Evolutionary conservation across 2,888 invertebrate genomes (phyloP), one percentile per base, ranked within the genome.

Genomic region (Macrostomum cliftonense): DNA sequence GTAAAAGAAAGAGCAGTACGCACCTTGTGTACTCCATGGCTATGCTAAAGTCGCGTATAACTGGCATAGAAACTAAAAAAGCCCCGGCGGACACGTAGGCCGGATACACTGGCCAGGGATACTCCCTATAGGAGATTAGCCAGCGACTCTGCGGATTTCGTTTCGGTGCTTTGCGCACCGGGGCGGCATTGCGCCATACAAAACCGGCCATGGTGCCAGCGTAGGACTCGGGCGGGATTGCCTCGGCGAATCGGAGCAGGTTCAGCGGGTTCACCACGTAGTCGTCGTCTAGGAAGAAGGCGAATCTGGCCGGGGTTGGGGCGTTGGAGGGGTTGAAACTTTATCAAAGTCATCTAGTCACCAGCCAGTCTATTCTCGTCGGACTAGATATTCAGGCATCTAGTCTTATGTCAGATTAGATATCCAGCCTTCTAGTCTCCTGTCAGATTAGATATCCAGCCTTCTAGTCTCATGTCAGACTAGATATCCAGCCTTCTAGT

Each of bases 241-340:
- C n/a, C 5, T 46, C 48, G n/a, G 47, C 14, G 21, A 47, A 47
- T 9, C 28, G 19, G 12, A 47, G 12, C n/a, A 28, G 36, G 4
- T 21, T 37, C 47, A 36, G 13, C 14, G 48, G 48, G 19, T 47
- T 86, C 17, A 91, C 78, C 65, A 85, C 89, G 75, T 84, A 84
- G 62, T 91, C 89, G 63, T 91, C 91, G 63, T 91, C 89, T 0
- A 82, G 80, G 68, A 89, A 87, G 67, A 87, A 75, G 56, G 83
- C 83, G 67, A 79, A 85, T 57, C 81, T 79, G 0, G 83, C 5
- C 28, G 28, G 9, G 28, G 4, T 28, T 4, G 28, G 28, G 9
- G 4, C 9, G 28, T 28, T 9, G 28, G 5, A 9, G 28, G 5
- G 28, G 9, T 28, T 28, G 5, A 9, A 28, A 28, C 28, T 28